Evolutionary conservation across 2,888 invertebrate species (phyloP), one percentile per base, ranked within the genome.

Genomic region (Acanthococcus lagerstroemiae): DNA sequence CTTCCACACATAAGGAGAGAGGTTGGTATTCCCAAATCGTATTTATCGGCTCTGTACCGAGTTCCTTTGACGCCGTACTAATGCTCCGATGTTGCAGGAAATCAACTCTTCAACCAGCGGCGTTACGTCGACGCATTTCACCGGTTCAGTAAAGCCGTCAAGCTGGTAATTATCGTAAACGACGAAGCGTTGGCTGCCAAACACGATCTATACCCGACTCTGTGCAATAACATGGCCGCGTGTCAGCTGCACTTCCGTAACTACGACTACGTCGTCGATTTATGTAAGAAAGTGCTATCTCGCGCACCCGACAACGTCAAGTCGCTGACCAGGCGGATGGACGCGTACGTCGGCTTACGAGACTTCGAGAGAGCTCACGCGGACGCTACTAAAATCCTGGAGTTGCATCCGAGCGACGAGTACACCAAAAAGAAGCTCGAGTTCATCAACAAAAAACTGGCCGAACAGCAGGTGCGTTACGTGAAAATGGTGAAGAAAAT

Each of bases 181-280:
- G 45, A 55, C 25, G 65, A 65, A n/a, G 26, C 22, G 12, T 19
- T n/a, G 7, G 22, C 55, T 27, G 55, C 45, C 17, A 65, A 55
- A 50, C 22, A 61, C 26, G 30, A 44, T 19, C 63, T 71, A 55
- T 72, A 71, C 58, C 77, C 83, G 9, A 83, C 82, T 71, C 78
- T 91, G 7, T 88, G 87, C 74, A 87, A 88, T 70, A 94, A 94
- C 76, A 78, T 93, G 74, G 88, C 91, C 0, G 86, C 87, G 54
- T 90, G 91, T 74, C 86, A 90, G 71, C 79, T 90, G 21, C 84
- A 84, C 69, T 80, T 80, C 68, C 76, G 83, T 9, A 84, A 86
- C 70, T 87, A 83, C 75, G 80, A 83, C 4, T 82, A 84, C 68
- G 85, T 84, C 0, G 74, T 88, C 27, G 78, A 81, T 45, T 79